Percentiles rank a stretch among this genome's conserved stretches.
phyloP scores from a whole-genome alignment of 2,888 invertebrate genomes.

The Globia sparganii region DNA sequence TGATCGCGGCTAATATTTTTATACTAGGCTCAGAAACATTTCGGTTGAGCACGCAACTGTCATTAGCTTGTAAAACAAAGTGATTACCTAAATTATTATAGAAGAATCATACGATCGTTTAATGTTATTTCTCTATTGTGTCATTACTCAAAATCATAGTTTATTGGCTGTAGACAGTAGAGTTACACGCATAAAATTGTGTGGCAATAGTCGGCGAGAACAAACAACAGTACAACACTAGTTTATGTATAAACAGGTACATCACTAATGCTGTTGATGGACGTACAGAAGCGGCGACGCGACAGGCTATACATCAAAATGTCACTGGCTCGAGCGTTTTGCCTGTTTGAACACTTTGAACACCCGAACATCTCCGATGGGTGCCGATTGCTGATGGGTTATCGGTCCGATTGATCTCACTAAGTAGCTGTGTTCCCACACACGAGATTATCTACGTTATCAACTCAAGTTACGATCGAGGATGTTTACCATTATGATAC shows the following conservation, averaged over 20 bases:
- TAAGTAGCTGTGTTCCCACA: conserved; percentile 71
- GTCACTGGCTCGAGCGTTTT: conserved; percentile 68
- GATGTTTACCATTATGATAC: conserved; percentile 52
- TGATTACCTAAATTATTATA: conserved; percentile 75
- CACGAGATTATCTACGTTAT: conserved; percentile 58
- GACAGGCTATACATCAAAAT: conserved; percentile 85
- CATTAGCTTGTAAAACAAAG: conserved; percentile 72
- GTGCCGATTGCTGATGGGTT: conserved; percentile 68
- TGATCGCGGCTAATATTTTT: conserved; percentile 40
- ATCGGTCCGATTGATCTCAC: conserved; percentile 78
- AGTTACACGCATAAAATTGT: conserved; percentile 26
- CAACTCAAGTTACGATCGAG: conserved; percentile 52
- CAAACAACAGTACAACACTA: conserved; percentile 45
- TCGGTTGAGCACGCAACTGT: conserved; percentile 69
- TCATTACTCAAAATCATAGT: conserved; percentile 71
- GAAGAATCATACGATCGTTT: conserved; percentile 74
- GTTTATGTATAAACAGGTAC: conserved; percentile 43
- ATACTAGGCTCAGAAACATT: conserved; percentile 52
- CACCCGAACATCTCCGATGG: conserved; percentile 69
- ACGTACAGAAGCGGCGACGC: conserved; percentile 80
- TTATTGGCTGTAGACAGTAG: conserved; percentile 54
- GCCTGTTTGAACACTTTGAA: conserved; percentile 67
- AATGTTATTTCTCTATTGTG: conserved; percentile 65
- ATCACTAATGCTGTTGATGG: conserved; percentile 68
- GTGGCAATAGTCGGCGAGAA: conserved; percentile 57